Evolutionary conservation across 2,113 vertebrate species (phyloP).

Genomic region (Bungarus multicinctus): DNA sequence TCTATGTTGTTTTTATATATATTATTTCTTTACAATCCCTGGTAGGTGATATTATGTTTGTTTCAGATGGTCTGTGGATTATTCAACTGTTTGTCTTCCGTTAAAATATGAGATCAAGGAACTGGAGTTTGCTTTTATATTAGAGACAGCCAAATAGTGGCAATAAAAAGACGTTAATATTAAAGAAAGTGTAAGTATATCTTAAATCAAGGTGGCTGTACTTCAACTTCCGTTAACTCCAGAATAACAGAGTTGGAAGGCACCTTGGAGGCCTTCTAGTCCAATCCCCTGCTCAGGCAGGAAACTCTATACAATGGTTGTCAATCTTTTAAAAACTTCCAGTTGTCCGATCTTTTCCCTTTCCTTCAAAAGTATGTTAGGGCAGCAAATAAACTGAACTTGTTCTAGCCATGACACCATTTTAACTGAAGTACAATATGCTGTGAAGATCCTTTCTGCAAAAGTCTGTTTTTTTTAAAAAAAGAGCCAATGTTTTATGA

Average conservation of each 20-base stretch:
- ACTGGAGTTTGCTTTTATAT: background rate
- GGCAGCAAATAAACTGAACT: background rate
- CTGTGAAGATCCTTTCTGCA: background rate
- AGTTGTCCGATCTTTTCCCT: background rate
- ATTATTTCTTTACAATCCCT: background rate
- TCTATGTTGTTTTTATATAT: background rate
- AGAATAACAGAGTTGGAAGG: no score
- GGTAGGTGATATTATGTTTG: background rate
- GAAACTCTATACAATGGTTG: no score
- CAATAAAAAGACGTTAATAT: background rate
- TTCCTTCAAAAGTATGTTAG: background rate
- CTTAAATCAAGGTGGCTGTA: background rate
- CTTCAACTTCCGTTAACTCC: background rate
- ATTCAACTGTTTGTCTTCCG: background rate
- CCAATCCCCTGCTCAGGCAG: no score
- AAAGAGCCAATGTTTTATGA: background rate
- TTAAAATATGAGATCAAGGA: background rate
- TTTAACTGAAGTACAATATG: background rate
- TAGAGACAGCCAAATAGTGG: background rate
- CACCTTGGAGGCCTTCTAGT: no score
- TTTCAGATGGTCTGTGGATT: background rate
- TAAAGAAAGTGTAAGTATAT: background rate
- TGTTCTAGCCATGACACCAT: background rate
- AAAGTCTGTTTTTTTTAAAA: background rate
- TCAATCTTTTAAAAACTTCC: no score